Evolutionary conservation across 2,888 invertebrate genomes (phyloP).

Genomic region (Tubulanus polymorphus): DNA sequence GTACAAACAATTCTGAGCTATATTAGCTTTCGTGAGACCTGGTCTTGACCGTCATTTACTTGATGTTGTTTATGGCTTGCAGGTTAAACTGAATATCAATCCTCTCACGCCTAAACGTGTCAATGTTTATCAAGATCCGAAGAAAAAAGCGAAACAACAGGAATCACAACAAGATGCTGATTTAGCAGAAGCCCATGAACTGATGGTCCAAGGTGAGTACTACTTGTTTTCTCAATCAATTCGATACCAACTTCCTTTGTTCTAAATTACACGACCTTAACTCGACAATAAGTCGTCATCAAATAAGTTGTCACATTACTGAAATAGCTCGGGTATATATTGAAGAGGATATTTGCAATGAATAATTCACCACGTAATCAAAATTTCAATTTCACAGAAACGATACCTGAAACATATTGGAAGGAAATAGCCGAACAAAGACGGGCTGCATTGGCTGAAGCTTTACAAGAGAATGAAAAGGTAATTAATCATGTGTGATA

Average conservation of each 20-base stretch:
- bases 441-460: constrained; percentile 35
- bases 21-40: no score
- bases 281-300: no score
- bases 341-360: not conserved
- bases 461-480: constrained; percentile 39
- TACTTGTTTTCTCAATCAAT: not conserved
- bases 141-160: no score
- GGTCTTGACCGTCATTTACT: no score
- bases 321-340: not conserved
- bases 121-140: no score
- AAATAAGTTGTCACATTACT: no score
- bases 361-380: not conserved
- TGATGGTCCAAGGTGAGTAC: constrained; percentile 30
- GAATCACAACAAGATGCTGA: no score
- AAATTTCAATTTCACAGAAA: constrained; percentile 22
- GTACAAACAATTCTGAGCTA: no score
- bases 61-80: no score
- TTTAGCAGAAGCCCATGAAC: constrained; percentile 33
- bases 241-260: not conserved
- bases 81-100: no score
- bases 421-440: constrained; percentile 39
- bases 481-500: no score
- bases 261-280: not conserved
- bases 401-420: constrained; percentile 38
- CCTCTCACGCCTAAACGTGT: no score